phyloP scores from a whole-genome alignment of 1,140 invertebrate genomes.

The Drosophila elegans region DNA sequence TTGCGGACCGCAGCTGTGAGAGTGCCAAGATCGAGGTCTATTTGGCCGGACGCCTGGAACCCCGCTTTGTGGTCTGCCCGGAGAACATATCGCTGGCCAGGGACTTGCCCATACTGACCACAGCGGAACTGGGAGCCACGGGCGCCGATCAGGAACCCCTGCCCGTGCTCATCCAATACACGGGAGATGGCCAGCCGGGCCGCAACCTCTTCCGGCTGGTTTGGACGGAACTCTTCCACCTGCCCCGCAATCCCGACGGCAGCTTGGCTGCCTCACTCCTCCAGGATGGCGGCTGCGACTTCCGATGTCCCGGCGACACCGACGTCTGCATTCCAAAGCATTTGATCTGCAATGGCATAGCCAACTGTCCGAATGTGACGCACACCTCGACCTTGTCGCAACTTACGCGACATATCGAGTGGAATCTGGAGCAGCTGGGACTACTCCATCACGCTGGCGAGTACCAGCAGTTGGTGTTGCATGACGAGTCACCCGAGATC shows the following conservation, averaged over 20 bases:
- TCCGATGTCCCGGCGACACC: conserved; percentile 92
- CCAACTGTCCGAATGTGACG: conserved; percentile 90
- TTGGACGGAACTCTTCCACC: conserved; percentile 95
- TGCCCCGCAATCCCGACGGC: conserved; percentile 92
- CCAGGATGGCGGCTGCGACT: conserved; percentile 90
- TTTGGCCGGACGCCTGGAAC: conserved; percentile 88
- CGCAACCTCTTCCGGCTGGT: conserved; percentile 93
- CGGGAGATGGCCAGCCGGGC: conserved; percentile 88
- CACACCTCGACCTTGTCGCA: conserved; percentile 85
- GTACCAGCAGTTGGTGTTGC: conserved; percentile 85
- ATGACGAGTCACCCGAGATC: conserved; percentile 89
- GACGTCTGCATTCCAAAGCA: conserved; percentile 92
- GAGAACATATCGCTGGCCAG: conserved; percentile 92
- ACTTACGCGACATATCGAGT: conserved; percentile 86
- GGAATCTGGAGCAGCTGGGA: conserved; percentile 86
- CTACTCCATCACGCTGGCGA: conserved; percentile 85
- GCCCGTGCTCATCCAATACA: conserved; percentile 88
- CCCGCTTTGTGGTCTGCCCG: conserved; percentile 92
- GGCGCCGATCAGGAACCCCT: conserved; percentile 87
- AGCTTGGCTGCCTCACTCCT: conserved; percentile 90
- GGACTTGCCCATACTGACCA: conserved; percentile 91
- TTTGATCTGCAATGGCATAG: conserved; percentile 93
- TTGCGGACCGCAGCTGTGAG: conserved; percentile 91
- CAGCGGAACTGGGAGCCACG: conserved; percentile 89
- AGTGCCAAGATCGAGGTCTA: conserved; percentile 94